Evolutionary conservation across 1,140 invertebrate species (phyloP).

Genomic region (Tetramorium parvispinum): DNA sequence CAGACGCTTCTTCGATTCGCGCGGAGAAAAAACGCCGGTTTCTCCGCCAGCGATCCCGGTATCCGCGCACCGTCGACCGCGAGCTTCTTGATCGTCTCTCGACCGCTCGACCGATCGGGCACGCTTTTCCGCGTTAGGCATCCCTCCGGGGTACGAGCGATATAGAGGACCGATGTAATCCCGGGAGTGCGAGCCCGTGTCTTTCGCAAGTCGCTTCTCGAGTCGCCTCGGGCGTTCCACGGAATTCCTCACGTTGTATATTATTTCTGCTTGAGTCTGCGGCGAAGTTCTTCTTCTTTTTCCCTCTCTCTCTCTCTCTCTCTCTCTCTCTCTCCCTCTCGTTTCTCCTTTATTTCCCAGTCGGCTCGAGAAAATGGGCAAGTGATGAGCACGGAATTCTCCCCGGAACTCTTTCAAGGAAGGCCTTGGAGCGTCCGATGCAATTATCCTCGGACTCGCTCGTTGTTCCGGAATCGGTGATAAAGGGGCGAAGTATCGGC

Average conservation of each 20-base stretch:
- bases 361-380: background rate
- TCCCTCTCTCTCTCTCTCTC: background rate
- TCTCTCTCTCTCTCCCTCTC: background rate
- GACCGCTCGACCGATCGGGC: background rate
- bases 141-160: slow-evolving; percentile 19
- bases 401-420: background rate
- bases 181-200: background rate
- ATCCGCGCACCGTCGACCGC: background rate
- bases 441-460: slow-evolving; percentile 2
- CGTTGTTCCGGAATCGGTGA: slow-evolving; percentile 22
- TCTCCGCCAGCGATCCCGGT: background rate
- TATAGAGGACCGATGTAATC: background rate
- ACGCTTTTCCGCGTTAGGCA: background rate
- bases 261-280: background rate
- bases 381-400: background rate
- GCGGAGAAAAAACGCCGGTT: background rate
- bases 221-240: background rate
- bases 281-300: background rate
- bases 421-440: slow-evolving; percentile 4
- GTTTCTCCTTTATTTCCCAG: background rate
- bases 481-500: background rate
- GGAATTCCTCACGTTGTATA: background rate
- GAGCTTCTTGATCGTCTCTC: background rate
- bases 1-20: slow-evolving; percentile 6
- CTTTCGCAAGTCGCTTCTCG: background rate